Percentiles rank a stretch among this genome's conserved stretches.
Evolutionary conservation across 1,140 invertebrate species (phyloP).

Genomic region (Drosophila suzukii): DNA sequence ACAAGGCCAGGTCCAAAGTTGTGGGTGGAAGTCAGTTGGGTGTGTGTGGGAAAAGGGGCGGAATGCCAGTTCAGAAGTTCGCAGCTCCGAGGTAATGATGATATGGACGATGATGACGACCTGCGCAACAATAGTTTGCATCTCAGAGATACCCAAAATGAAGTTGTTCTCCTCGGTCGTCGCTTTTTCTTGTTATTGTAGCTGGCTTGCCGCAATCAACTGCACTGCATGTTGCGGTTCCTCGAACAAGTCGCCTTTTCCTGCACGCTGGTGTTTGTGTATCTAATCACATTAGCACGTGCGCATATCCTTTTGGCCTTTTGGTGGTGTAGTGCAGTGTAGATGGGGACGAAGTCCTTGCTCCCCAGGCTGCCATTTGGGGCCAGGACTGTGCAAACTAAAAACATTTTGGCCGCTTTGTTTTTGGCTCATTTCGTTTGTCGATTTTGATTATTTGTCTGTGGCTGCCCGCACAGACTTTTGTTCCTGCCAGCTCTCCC

Average conservation of each 20-base stretch:
- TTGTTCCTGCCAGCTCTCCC: constrained; percentile 50
- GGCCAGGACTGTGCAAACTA: constrained; percentile 52
- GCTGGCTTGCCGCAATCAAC: constrained; percentile 77
- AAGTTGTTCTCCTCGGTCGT: constrained; percentile 31
- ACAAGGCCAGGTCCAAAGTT: constrained; percentile 33
- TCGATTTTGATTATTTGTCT: constrained; percentile 83
- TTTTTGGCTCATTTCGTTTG: constrained; percentile 81
- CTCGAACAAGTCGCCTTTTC: constrained; percentile 41
- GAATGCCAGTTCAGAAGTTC: constrained; percentile 56
- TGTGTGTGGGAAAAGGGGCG: background rate
- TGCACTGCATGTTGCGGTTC: constrained; percentile 80
- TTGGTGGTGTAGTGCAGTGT: background rate
- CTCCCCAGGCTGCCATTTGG: constrained; percentile 65
- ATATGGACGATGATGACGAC: constrained; percentile 59
- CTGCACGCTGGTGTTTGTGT: constrained; percentile 31
- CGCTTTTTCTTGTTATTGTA: constrained; percentile 37
- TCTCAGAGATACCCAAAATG: constrained; percentile 59
- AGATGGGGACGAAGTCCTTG: background rate
- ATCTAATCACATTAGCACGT: constrained; percentile 83
- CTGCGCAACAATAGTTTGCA: constrained; percentile 80
- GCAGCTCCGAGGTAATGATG: constrained; percentile 23
- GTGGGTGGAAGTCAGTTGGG: constrained; percentile 5
- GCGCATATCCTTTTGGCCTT: constrained; percentile 70
- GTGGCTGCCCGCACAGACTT: constrained; percentile 61
- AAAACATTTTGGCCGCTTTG: constrained; percentile 81